phyloP scores from a whole-genome alignment of 2,888 invertebrate species.

The Rambutsinella grinnellia region DNA sequence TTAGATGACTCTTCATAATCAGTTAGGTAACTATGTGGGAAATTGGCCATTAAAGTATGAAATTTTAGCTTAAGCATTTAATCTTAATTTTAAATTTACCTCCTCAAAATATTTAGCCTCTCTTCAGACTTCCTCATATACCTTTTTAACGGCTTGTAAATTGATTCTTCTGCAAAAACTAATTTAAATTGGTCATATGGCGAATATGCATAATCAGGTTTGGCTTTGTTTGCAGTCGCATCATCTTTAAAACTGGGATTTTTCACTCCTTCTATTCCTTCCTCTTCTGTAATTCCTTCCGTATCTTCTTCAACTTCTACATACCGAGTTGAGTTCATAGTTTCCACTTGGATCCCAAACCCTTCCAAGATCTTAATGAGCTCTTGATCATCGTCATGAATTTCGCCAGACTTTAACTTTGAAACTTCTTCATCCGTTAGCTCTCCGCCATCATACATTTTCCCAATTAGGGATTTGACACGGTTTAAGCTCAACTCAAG shows the following conservation, averaged over 20 bases:
- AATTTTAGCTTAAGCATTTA: too few relatives aligned
- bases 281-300: not conserved
- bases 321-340: not conserved
- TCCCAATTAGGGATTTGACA: slow-evolving; percentile 24
- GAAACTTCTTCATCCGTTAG: slow-evolving; percentile 20
- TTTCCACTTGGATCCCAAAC: not conserved
- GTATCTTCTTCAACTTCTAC: not conserved
- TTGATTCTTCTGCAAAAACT: slow-evolving; percentile 19
- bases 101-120: slow-evolving; percentile 29
- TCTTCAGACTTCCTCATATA: slow-evolving; percentile 32
- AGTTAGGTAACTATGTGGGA: slow-evolving; percentile 26
- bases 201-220: slow-evolving; percentile 40
- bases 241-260: not conserved
- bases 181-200: slow-evolving; percentile 26
- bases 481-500: slow-evolving; percentile 17
- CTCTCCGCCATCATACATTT: slow-evolving; percentile 27
- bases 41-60: too few relatives aligned
- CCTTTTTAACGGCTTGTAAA: slow-evolving; percentile 37
- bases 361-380: slow-evolving; percentile 3
- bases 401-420: slow-evolving; percentile 28
- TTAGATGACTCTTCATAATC: slow-evolving; percentile 29
- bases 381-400: slow-evolving; percentile 32
- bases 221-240: not conserved
- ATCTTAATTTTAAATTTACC: too few relatives aligned
- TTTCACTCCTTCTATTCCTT: not conserved